A percentile compares a stretch with the other conserved stretches of the same genome.
Conservation (phyloP, 2,888 invertebrate species). For the Drosophila helvetica region DNA sequence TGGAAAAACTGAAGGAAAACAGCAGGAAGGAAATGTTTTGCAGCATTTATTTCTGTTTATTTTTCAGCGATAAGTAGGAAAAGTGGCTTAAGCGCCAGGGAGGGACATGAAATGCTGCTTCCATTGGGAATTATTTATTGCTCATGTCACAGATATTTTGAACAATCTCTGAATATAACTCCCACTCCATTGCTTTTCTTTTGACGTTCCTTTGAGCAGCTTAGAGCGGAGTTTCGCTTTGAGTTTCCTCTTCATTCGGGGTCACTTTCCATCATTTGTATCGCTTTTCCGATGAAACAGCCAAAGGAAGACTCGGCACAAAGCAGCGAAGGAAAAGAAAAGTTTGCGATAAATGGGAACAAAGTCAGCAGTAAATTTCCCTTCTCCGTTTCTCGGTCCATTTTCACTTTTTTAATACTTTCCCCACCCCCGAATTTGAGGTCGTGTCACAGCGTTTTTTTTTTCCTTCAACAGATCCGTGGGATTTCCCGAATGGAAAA, state of each 20-base stretch:
- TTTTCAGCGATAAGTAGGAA: neutral
- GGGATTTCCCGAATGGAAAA: slow-evolving; percentile 6
- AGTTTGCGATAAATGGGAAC: slow-evolving; percentile 36
- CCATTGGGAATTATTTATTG: neutral
- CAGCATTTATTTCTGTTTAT: neutral
- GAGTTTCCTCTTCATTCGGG: slow-evolving; percentile 23
- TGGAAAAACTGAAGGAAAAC: neutral
- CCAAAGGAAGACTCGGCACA: neutral
- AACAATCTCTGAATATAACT: too few species aligned
- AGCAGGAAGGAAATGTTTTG: slow-evolving; percentile 1
- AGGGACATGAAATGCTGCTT: neutral
- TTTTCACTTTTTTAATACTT: slow-evolving; percentile 25
- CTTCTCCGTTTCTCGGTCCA: neutral
- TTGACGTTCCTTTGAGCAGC: slow-evolving; percentile 22
- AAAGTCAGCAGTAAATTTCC: slow-evolving; percentile 29
- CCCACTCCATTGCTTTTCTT: neutral
- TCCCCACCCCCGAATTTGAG: slow-evolving; percentile 16
- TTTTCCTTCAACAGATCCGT: slow-evolving; percentile 6
- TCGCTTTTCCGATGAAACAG: slow-evolving; percentile 15
- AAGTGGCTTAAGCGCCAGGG: neutral
- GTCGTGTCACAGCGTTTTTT: slow-evolving; percentile 48
- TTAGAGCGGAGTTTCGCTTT: slow-evolving; percentile 3
- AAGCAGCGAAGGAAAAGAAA: slow-evolving; percentile 16
- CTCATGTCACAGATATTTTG: neutral
- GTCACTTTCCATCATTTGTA: slow-evolving; percentile 37